These are phyloP conservation scores for Drosophila neocordata DNA, from an alignment of 1,140 invertebrate species.

Conservation along the genomic window DNA sequence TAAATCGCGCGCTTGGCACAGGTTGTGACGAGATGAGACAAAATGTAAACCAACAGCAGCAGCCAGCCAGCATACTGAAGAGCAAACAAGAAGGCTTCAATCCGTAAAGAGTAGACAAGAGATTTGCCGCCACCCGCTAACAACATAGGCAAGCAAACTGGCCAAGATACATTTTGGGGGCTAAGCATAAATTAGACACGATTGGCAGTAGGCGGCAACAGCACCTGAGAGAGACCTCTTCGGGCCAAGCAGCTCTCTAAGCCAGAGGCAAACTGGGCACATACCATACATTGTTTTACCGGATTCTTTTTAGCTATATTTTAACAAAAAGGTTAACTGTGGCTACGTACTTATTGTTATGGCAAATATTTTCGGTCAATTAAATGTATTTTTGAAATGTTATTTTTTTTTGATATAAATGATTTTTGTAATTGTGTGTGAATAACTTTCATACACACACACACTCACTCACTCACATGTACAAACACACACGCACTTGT, in stretches of 20 bases:
- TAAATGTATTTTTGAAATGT: background rate
- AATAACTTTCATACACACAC: background rate
- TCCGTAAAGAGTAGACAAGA: constrained; percentile 31
- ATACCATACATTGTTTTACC: constrained; percentile 6
- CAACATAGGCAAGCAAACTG: constrained; percentile 34
- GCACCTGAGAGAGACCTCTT: constrained; percentile 1
- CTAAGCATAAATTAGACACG: constrained; percentile 19
- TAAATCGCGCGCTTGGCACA: constrained; percentile 60
- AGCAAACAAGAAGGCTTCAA: constrained; percentile 41
- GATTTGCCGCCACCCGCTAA: constrained; percentile 19
- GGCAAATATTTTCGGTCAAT: background rate
- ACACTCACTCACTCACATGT: background rate
- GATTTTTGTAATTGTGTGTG: background rate
- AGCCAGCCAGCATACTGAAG: constrained; percentile 30
- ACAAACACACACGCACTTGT: background rate
- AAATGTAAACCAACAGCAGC: background rate
- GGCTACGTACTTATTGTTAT: background rate
- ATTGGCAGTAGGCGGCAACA: constrained; percentile 3
- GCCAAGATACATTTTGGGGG: constrained; percentile 37
- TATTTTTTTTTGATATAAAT: background rate
- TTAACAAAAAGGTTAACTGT: background rate
- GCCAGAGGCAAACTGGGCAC: background rate
- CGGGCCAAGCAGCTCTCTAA: background rate
- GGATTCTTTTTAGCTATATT: background rate
- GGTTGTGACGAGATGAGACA: constrained; percentile 50